Percentiles rank a stretch among this genome's conserved stretches.
phyloP scores from a whole-genome alignment of 2,113 vertebrate species.

The Paratilapia polleni region DNA sequence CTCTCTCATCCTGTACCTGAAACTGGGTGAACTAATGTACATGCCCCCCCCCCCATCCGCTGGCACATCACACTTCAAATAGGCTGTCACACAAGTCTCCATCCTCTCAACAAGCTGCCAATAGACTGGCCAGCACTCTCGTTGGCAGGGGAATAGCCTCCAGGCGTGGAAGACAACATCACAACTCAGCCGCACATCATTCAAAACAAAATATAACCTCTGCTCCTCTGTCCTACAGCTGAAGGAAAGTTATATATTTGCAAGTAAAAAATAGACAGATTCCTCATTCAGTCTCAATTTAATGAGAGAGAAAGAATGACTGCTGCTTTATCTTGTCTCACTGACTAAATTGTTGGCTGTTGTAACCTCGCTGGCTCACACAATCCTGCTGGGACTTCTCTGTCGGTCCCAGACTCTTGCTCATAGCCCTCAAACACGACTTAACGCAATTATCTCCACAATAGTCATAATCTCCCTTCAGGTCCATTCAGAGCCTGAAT shows the following conservation, averaged over 20 bases:
- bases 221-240: background rate
- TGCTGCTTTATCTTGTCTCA: constrained; percentile 22
- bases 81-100: constrained; percentile 37
- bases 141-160: constrained; percentile 23
- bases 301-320: constrained; percentile 24
- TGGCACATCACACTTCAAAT: constrained; percentile 39
- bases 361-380: constrained; percentile 25
- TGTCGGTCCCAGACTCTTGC: constrained; percentile 24
- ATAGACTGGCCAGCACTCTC: constrained; percentile 14
- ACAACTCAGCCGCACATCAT: constrained; percentile 3
- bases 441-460: constrained; percentile 70
- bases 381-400: constrained; percentile 22
- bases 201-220: constrained; percentile 29
- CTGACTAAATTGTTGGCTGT: constrained; percentile 35
- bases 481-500: constrained; percentile 66
- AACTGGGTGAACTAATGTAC: constrained; percentile 34
- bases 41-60: background rate
- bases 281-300: background rate
- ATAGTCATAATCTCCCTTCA: constrained; percentile 68
- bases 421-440: constrained; percentile 55
- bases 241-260: background rate
- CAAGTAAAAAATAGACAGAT: background rate
- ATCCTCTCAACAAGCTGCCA: constrained; percentile 41
- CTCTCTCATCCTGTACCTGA: constrained; percentile 1
- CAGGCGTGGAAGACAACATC: constrained; percentile 32